These are phyloP conservation scores for Tetranychus piercei DNA, from an alignment of 2,888 invertebrate species.

Conservation along the genomic window DNA sequence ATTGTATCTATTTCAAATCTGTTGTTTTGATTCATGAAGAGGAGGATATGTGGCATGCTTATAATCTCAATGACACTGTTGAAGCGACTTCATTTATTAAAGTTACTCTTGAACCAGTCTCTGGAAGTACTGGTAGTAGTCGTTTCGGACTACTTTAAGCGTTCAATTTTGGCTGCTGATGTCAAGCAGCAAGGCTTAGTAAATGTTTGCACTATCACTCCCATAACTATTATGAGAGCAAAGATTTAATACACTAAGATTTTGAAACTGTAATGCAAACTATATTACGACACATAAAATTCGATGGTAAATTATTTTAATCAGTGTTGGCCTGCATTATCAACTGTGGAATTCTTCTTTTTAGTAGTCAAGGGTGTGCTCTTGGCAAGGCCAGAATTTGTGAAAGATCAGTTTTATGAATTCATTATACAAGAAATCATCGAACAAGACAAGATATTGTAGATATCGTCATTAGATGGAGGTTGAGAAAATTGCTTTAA, in stretches of 20 bases:
- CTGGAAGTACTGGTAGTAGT: constrained; percentile 76
- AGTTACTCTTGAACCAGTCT: constrained; percentile 79
- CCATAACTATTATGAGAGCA: constrained; percentile 85
- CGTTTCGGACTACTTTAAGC: constrained; percentile 71
- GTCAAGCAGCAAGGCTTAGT: constrained; percentile 80
- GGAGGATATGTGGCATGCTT: constrained; percentile 99
- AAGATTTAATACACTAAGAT: constrained; percentile 81
- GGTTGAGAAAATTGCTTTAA: no score
- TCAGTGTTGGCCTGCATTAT: neutral
- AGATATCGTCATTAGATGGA: no score
- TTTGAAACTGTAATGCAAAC: constrained; percentile 83
- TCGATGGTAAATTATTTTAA: constrained; percentile 40
- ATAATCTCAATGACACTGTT: constrained; percentile 74
- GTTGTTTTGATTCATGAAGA: constrained; percentile 74
- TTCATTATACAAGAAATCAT: constrained; percentile 80
- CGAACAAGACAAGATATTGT: constrained; percentile 52
- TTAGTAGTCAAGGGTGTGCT: constrained; percentile 79
- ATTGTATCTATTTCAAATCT: constrained; percentile 38
- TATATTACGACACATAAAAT: constrained; percentile 74
- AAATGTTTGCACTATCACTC: constrained; percentile 83
- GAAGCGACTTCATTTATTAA: no score
- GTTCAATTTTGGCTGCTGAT: constrained; percentile 87
- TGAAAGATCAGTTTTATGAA: constrained; percentile 85
- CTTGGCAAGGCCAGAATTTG: constrained; percentile 92
- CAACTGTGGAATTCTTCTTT: constrained; percentile 23